These are phyloP conservation scores for Pandemis heparana DNA, from an alignment of 2,888 invertebrate species.

Conservation along the genomic window DNA sequence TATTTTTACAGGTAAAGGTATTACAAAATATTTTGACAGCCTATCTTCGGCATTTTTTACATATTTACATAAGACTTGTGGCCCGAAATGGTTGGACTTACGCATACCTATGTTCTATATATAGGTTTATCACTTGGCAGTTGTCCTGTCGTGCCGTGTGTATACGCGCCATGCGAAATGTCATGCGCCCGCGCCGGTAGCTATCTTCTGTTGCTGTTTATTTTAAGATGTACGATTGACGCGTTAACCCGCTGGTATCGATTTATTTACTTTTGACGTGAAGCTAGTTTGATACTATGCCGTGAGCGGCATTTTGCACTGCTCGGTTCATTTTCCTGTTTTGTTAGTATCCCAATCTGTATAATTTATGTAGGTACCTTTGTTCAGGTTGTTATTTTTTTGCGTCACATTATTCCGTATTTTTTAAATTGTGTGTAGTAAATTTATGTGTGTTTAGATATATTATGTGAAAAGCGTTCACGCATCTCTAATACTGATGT, in stretches of 20 bases:
- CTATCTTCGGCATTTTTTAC: slow-evolving; percentile 56
- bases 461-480: no score
- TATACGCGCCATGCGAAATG: slow-evolving; percentile 62
- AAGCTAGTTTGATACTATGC: neutral
- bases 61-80: slow-evolving; percentile 67
- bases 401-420: no score
- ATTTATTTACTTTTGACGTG: slow-evolving; percentile 39
- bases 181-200: slow-evolving; percentile 59
- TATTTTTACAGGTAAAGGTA: no score
- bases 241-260: slow-evolving; percentile 52
- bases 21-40: neutral
- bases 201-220: slow-evolving; percentile 51
- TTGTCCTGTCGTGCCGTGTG: slow-evolving; percentile 62
- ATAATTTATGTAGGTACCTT: no score
- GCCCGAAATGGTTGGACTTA: slow-evolving; percentile 77
- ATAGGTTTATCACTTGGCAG: slow-evolving; percentile 82
- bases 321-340: neutral
- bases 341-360: neutral
- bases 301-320: neutral
- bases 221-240: slow-evolving; percentile 56
- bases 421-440: no score
- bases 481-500: no score
- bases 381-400: no score
- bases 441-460: no score
- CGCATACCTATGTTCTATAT: slow-evolving; percentile 75